phyloP scores from a whole-genome alignment of 2,797 vertebrate genomes.

The Falco berigora region DNA sequence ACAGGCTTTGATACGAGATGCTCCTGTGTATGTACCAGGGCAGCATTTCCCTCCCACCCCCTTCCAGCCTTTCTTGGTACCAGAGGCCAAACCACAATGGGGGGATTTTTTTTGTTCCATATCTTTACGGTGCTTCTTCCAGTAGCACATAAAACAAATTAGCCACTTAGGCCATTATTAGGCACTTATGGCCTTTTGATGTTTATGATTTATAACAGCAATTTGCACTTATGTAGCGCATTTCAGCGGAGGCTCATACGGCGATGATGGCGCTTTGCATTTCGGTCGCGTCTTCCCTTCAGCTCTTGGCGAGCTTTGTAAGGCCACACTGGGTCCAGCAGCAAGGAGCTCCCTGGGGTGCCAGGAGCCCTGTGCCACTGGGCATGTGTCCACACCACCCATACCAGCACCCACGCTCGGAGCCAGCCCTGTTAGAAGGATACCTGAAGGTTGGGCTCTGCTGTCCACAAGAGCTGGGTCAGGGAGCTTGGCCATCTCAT shows the following conservation, averaged over 20 bases:
- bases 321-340: neutral
- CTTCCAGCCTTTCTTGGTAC: neutral
- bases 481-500: neutral
- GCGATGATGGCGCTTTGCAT: neutral
- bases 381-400: neutral
- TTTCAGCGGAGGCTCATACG: neutral
- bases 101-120: constrained; percentile 1
- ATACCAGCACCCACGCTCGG: neutral
- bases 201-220: constrained; percentile 65
- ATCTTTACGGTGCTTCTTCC: constrained; percentile 44
- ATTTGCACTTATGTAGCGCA: constrained; percentile 46
- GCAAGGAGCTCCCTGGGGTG: neutral
- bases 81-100: constrained; percentile 10
- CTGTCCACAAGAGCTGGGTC: neutral
- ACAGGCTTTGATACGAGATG: neutral
- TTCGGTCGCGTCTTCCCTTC: neutral
- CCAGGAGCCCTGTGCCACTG: neutral
- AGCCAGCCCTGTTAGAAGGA: neutral
- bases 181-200: constrained; percentile 64
- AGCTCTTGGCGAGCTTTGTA: neutral
- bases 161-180: constrained; percentile 69
- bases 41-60: neutral
- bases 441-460: rapidly evolving
- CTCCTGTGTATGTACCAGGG: neutral
- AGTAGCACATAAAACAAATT: constrained; percentile 66